These are phyloP conservation scores for Vanacampus margaritifer DNA, from an alignment of 2,113 vertebrate species.

Conservation along the genomic window DNA sequence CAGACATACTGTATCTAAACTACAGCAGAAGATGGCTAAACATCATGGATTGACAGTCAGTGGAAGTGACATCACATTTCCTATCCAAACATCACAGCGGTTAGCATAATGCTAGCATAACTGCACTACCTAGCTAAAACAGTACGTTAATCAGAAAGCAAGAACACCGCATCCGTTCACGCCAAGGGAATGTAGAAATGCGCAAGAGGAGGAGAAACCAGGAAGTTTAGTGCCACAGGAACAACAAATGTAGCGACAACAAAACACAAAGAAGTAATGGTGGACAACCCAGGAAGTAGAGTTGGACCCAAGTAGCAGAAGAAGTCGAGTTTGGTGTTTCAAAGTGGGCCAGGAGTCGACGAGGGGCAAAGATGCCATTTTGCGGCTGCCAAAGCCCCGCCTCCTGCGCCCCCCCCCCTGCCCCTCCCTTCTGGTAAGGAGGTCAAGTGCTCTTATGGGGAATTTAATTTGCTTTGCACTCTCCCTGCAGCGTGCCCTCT, in stretches of 20 bases:
- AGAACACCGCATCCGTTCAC: too few species aligned
- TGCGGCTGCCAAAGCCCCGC: background rate
- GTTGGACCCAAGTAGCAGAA: background rate
- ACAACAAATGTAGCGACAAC: too few species aligned
- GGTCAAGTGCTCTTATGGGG: slow-evolving; percentile 8
- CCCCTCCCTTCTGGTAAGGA: background rate
- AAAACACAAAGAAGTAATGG: background rate
- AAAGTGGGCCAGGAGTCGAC: slow-evolving; percentile 8
- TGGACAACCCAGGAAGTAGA: background rate
- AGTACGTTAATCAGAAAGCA: too few species aligned
- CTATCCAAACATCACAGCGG: background rate
- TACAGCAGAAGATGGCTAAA: too few species aligned
- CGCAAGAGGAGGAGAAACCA: too few species aligned
- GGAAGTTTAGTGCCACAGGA: too few species aligned
- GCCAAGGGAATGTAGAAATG: too few species aligned
- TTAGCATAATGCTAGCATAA: background rate
- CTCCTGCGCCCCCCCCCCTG: background rate
- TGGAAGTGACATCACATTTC: background rate
- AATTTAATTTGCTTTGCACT: slow-evolving; percentile 8
- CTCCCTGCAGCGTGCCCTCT: background rate
- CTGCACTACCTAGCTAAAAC: background rate
- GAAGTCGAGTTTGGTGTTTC: background rate
- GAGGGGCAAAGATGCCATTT: background rate
- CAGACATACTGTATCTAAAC: too few species aligned
- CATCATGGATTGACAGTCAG: too few species aligned